These are phyloP conservation scores for Calliscelio sp. DNA, from an alignment of 2,888 invertebrate species.

Conservation along the genomic window DNA sequence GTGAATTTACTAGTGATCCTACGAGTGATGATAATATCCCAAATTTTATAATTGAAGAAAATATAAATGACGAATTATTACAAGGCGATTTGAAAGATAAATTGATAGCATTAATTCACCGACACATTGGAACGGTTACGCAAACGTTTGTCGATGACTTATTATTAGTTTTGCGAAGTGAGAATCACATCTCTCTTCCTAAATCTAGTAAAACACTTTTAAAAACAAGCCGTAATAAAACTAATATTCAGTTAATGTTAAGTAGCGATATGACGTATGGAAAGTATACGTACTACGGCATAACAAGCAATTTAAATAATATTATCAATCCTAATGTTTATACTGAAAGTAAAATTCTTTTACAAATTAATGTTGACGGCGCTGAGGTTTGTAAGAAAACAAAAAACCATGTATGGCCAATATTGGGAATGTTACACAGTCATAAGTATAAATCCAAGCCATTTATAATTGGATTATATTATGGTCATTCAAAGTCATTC, in stretches of 20 bases:
- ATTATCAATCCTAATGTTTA: slow-evolving; percentile 16
- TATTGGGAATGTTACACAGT: slow-evolving; percentile 4
- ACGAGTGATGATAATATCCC: neutral
- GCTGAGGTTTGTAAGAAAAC: slow-evolving; percentile 11
- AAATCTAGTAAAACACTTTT: slow-evolving; percentile 21
- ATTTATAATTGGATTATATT: slow-evolving; percentile 40
- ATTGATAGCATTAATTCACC: slow-evolving; percentile 1
- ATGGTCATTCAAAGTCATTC: slow-evolving; percentile 43
- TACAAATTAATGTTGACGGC: slow-evolving; percentile 28
- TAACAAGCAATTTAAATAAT: slow-evolving; percentile 8
- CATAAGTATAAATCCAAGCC: slow-evolving; percentile 48
- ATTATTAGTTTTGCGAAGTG: slow-evolving; percentile 28
- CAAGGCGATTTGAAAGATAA: slow-evolving; percentile 8
- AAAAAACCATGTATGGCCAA: slow-evolving; percentile 13
- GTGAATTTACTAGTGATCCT: no score
- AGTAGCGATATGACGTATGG: slow-evolving; percentile 1
- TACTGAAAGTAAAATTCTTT: slow-evolving; percentile 11
- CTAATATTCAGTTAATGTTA: slow-evolving; percentile 8
- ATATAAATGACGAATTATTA: neutral
- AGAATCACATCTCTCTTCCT: slow-evolving; percentile 8
- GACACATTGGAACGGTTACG: slow-evolving; percentile 11
- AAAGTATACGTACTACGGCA: neutral
- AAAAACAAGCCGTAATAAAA: slow-evolving; percentile 9
- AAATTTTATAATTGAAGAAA: neutral
- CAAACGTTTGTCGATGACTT: slow-evolving; percentile 16